A percentile compares a stretch with the other conserved stretches of the same genome.
Conservation (phyloP, 2,888 invertebrate species). For the Lycia hirtaria region DNA sequence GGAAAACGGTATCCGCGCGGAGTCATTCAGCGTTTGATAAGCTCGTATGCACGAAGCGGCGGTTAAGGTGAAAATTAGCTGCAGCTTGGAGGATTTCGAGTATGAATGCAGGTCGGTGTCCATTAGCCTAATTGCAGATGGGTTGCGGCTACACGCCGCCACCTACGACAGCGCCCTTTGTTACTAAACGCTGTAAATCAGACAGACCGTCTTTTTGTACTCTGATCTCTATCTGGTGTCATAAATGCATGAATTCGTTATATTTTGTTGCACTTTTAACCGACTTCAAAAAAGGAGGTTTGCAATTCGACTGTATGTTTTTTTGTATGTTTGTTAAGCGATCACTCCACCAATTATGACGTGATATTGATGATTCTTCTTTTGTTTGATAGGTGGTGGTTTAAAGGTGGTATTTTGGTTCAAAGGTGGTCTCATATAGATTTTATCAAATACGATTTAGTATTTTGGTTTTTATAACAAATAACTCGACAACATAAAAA, state of each 20-base stretch:
- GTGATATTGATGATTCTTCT: too few species aligned
- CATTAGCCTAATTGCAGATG: slow-evolving; percentile 85
- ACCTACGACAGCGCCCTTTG: slow-evolving; percentile 65
- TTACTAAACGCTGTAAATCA: slow-evolving; percentile 57
- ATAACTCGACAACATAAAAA: too few species aligned
- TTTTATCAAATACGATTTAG: too few species aligned
- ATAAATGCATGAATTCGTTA: not conserved
- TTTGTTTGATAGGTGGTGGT: too few species aligned
- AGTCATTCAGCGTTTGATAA: slow-evolving; percentile 40
- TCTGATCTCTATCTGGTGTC: not conserved
- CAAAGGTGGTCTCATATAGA: too few species aligned
- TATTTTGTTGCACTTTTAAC: not conserved
- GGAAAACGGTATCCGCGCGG: too few species aligned
- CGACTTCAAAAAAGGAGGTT: too few species aligned
- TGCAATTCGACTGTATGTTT: too few species aligned
- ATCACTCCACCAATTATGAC: too few species aligned
- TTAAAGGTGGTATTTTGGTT: too few species aligned
- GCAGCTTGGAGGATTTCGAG: slow-evolving; percentile 82
- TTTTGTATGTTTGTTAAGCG: too few species aligned
- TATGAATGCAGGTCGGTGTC: slow-evolving; percentile 83
- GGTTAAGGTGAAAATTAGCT: slow-evolving; percentile 82
- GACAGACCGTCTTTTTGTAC: slow-evolving; percentile 36
- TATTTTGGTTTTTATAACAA: too few species aligned
- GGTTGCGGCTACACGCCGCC: slow-evolving; percentile 60
- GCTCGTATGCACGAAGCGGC: slow-evolving; percentile 56